Evolutionary conservation across 2,888 invertebrate genomes (phyloP), one percentile per base, ranked within the genome.

Genomic region (Troides helena): DNA sequence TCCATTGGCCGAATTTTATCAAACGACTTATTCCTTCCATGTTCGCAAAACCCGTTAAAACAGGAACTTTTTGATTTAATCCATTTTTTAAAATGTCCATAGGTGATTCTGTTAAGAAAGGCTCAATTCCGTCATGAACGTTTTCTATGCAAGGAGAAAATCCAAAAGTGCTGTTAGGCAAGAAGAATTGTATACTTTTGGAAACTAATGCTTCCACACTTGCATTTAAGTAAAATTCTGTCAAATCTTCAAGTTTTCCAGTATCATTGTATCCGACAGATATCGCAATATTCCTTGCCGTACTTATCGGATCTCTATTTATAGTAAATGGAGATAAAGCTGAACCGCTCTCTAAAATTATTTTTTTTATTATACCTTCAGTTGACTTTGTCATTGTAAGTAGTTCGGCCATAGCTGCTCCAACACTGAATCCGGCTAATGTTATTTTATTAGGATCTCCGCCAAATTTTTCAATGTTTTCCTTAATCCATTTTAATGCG

Each of bases 401-500:
- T 5, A 92, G 62, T 68, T 92, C 91, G 12, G 90, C 91, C 84
- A 92, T 84, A 1, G 94, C 89, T 0, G 96, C 96, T 10, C 96
- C 96, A 8, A 97, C 95, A 70, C 96, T 96, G 80, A 96, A 97
- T 0, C 98, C 98, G 79, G 97, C 94, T 1, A 98, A 83, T 0
- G 97, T 98, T 0, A 98, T 94, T 78, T 95, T 94, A 50, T 94
- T 93, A 0, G 95, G 95, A 87, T 98, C 96, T 12, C 98, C 98
- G 23, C 97, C 96, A 82, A 98, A 98, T 66, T 94, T 93, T 21
- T 76, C 89, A 10, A 97, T 95, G 81, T 98, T 96, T 72, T 95
- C 94, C 72, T 95, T 94, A 1, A 96, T 93, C 95, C 96, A 96
- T 74, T 94, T 86, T 62, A 98, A 86, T 0, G 96, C 97, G 81